Base-by-base conservation (phyloP, 2,797 vertebrate species). In the Microhierax caerulescens region DNA sequence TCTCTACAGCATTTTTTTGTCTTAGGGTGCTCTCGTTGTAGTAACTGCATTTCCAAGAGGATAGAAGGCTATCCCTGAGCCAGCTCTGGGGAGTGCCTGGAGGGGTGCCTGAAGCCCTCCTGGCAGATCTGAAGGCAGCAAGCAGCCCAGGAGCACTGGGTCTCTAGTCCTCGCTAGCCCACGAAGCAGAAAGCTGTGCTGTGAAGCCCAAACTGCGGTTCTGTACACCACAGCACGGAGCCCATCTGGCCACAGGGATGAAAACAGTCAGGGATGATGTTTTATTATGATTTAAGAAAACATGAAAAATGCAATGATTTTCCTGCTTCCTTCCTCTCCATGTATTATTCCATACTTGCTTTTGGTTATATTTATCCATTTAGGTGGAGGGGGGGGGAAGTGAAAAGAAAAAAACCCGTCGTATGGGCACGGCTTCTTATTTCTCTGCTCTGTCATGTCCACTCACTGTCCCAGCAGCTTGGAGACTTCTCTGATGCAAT, bases 311-410 rank as follows among this genome's bases (percentile, higher is more conserved):
- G 9, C 3, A 45, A 9, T 50, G 4, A 32, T 85, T 79, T 87
- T 80, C 22, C 12, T 47, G 8, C 22, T 63, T 93, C 36, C n/a
- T 74, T 89, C 41, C 45, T 56, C n/a, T 60, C 34, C 4, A 2
- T 11, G 4, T 65, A 21, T 34, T 63, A 39, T n/a, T 92, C 23
- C 18, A 14, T 65, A n/a, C 23, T 72, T 70, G 18, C 7, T 82
- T n/a, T 65, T 2, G 1, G 2, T 51, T 61, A 84, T 21, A n/a
- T 59, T 23, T 41, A 70, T 36, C 17, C 9, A 22, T 25, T 9
- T 45, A 1, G 3, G 3, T 2, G 9, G 3, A 2, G 0, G 1
- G 39, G 39, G 39, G 39, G 39, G 39, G 39, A 41, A 41, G 39
- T 41, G 3, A 16, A 8, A 5, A 21, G 57, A 30, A 13, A 41